These are phyloP conservation scores for Otus scops DNA, from an alignment of 2,797 vertebrate species.

Conservation along the genomic window DNA sequence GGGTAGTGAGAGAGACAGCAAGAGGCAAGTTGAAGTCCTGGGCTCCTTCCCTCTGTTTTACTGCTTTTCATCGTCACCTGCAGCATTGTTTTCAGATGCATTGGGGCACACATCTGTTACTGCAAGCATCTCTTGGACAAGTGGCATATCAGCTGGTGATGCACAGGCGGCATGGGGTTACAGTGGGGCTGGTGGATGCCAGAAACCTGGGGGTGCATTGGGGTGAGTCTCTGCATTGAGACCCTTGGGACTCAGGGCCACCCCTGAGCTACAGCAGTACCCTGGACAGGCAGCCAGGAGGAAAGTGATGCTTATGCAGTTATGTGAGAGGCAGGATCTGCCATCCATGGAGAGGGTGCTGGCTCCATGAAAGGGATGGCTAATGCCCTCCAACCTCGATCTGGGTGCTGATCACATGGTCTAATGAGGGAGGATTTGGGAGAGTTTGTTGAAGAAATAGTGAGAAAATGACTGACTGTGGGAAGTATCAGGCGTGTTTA, in stretches of 20 bases:
- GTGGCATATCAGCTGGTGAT: rapidly evolving
- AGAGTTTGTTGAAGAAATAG: not conserved
- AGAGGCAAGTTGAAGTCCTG: not conserved
- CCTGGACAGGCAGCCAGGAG: not conserved
- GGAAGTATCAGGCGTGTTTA: not conserved
- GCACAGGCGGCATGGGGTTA: rapidly evolving
- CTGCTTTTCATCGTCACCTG: not conserved
- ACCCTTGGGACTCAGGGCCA: not conserved
- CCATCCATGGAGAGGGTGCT: rapidly evolving
- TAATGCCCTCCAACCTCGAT: rapidly evolving
- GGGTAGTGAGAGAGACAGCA: rapidly evolving
- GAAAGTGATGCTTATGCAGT: not conserved
- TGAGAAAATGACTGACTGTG: not conserved
- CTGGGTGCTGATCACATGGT: not conserved
- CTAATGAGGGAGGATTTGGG: not conserved
- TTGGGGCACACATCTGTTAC: rapidly evolving
- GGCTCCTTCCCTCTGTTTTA: rapidly evolving
- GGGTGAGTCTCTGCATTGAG: not conserved
- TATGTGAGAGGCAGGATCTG: not conserved
- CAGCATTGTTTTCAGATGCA: not conserved
- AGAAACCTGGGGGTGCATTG: not conserved
- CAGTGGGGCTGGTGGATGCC: not conserved
- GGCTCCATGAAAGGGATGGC: not conserved
- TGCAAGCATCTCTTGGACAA: rapidly evolving
- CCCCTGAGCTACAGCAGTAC: not conserved